A percentile compares a stretch with the other conserved stretches of the same genome.
phyloP scores from a whole-genome alignment of 2,888 invertebrate genomes.

The Limnephilus rhombicus region DNA sequence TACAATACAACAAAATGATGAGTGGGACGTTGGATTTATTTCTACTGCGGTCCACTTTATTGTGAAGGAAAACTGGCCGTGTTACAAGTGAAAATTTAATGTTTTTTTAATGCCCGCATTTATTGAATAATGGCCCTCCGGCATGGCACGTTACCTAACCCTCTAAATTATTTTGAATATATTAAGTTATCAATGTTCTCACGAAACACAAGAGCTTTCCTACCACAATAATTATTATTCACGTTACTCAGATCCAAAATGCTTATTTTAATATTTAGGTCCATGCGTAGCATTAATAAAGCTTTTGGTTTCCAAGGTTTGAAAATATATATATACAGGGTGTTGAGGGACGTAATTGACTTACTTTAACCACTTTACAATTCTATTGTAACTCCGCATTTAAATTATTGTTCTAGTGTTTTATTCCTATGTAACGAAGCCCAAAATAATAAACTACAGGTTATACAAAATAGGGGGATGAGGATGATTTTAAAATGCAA shows the following conservation, averaged over 20 bases:
- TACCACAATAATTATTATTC: neutral
- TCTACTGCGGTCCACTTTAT: neutral
- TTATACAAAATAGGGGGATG: no score
- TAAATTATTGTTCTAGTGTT: no score
- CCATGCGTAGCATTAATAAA: no score
- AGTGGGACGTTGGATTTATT: neutral
- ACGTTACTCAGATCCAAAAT: neutral
- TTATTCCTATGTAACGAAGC: no score
- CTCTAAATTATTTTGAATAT: neutral
- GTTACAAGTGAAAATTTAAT: neutral
- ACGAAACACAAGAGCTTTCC: neutral
- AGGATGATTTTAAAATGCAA: no score
- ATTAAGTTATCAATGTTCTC: neutral
- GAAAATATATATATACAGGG: no score
- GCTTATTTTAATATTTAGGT: neutral
- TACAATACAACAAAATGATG: neutral
- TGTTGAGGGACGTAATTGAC: no score
- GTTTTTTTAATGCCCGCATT: neutral
- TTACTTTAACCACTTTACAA: no score
- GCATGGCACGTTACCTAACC: neutral
- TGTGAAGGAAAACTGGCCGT: neutral
- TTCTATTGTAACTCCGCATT: no score
- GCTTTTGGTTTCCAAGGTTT: no score
- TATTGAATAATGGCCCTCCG: conserved; percentile 1
- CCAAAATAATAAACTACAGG: no score